These are phyloP conservation scores for Empis stercorea DNA, from an alignment of 2,888 invertebrate species.

Conservation along the genomic window DNA sequence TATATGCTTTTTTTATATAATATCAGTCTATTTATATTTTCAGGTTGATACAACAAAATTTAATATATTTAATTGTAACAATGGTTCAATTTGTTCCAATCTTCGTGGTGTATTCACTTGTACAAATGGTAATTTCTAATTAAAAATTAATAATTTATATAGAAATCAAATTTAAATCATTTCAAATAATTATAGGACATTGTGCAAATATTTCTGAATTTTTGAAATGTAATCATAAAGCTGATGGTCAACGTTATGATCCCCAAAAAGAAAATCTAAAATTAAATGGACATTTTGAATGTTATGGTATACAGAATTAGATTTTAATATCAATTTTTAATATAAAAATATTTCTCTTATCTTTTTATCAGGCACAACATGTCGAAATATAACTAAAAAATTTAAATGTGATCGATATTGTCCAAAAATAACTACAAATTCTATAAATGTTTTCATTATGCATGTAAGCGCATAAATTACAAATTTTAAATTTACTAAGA, in stretches of 20 bases:
- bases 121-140: constrained; percentile 38
- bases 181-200: too few relatives aligned
- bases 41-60: constrained; percentile 34
- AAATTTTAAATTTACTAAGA: not conserved
- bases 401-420: constrained; percentile 57
- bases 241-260: constrained; percentile 51
- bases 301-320: constrained; percentile 41
- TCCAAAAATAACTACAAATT: constrained; percentile 44
- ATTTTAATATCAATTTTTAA: too few relatives aligned
- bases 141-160: too few relatives aligned
- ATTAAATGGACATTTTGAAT: constrained; percentile 58
- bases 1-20: too few relatives aligned
- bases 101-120: constrained; percentile 62
- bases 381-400: constrained; percentile 48
- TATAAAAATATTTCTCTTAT: too few relatives aligned
- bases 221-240: constrained; percentile 51
- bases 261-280: constrained; percentile 56
- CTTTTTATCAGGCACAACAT: constrained; percentile 42
- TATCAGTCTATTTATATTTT: too few relatives aligned
- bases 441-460: constrained; percentile 45
- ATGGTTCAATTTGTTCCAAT: constrained; percentile 53
- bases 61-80: constrained; percentile 56
- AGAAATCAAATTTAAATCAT: not conserved
- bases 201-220: constrained; percentile 54
- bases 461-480: constrained; percentile 18